Conservation (phyloP, 2,113 vertebrate species). For the Microtus oregoni region DNA sequence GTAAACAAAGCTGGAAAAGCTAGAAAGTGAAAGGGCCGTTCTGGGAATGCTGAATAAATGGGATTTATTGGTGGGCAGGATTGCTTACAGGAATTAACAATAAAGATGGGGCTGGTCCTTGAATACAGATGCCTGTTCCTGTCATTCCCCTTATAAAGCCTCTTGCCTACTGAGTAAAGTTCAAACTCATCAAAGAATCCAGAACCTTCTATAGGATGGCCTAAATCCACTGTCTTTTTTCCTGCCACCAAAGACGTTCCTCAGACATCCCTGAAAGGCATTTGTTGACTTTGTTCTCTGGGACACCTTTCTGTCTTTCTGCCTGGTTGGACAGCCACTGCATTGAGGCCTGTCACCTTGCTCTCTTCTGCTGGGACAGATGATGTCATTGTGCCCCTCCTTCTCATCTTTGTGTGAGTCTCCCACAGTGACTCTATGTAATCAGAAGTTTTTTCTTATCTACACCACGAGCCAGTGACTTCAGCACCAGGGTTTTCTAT, state of each 20-base stretch:
- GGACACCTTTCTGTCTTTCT: not conserved
- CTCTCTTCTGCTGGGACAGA: not conserved
- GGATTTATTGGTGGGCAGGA: not conserved
- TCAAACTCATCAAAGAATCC: not conserved
- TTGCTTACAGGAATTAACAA: not conserved
- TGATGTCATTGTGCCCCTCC: not conserved
- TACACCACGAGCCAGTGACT: not conserved
- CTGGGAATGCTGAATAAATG: not conserved
- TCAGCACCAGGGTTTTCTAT: not conserved
- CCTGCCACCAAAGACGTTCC: not conserved
- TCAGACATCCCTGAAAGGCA: not conserved
- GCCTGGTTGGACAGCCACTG: not conserved
- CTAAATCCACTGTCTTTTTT: not conserved
- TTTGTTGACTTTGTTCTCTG: too few species aligned
- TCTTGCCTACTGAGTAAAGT: not conserved
- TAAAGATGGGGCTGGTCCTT: not conserved
- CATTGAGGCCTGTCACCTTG: not conserved
- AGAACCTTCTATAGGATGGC: not conserved
- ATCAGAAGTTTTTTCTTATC: not conserved
- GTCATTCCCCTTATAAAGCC: not conserved
- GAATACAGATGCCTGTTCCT: not conserved
- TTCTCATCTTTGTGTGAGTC: not conserved
- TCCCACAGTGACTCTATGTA: not conserved
- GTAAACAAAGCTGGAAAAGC: not conserved
- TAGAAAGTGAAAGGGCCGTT: not conserved